These are phyloP conservation scores for Anoura caudifer DNA, from an alignment of 2,113 vertebrate genomes.

Conservation along the genomic window DNA sequence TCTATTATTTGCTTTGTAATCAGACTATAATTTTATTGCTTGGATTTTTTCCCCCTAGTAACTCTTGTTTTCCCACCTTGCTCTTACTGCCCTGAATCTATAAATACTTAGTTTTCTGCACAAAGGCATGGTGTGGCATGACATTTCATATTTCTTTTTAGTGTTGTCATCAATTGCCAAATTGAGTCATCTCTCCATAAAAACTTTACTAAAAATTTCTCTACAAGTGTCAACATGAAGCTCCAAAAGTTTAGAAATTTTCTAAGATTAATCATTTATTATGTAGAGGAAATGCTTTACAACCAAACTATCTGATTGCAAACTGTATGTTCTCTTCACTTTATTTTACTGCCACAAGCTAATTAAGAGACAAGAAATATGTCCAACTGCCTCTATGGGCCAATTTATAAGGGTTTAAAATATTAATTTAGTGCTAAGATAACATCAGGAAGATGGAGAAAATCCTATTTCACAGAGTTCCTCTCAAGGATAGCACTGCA, in stretches of 20 bases:
- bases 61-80: not conserved
- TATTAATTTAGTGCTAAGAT: conserved; percentile 40
- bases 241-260: not conserved
- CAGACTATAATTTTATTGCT: not conserved
- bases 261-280: not conserved
- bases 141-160: not conserved
- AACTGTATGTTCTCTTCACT: not conserved
- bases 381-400: not conserved
- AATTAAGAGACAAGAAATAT: conserved; percentile 20
- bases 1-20: not conserved
- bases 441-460: not conserved
- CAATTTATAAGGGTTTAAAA: conserved; percentile 20
- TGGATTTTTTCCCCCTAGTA: not conserved
- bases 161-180: not conserved
- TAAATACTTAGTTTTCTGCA: not conserved
- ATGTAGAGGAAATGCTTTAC: not conserved
- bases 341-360: not conserved
- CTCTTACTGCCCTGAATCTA: not conserved
- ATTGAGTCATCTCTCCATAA: not conserved
- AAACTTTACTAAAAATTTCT: not conserved
- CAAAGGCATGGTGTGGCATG: not conserved
- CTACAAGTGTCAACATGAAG: not conserved
- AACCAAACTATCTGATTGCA: not conserved
- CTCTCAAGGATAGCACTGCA: not conserved
- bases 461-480: not conserved